phyloP scores from a whole-genome alignment of 2,888 invertebrate species.

The Drosophila rubida region DNA sequence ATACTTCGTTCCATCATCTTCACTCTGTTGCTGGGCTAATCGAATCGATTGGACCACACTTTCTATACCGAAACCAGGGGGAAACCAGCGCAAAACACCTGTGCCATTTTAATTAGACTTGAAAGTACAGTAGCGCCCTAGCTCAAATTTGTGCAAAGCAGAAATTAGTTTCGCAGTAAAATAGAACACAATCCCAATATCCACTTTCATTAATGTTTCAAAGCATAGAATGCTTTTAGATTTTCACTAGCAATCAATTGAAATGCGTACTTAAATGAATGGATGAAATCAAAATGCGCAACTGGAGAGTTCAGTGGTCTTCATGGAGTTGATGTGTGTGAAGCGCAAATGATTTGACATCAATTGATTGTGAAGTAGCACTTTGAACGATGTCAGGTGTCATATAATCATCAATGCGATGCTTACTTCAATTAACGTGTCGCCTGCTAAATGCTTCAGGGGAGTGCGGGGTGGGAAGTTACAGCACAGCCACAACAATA shows the following conservation, averaged over 20 bases:
- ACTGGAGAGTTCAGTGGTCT: no score
- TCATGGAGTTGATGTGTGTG: no score
- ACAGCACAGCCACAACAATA: constrained; percentile 27
- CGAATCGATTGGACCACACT: constrained; percentile 1
- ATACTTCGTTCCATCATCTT: not conserved
- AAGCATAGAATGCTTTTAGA: no score
- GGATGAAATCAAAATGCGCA: no score
- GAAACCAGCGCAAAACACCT: not conserved
- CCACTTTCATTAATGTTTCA: no score
- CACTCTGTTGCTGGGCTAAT: constrained; percentile 1
- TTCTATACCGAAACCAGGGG: not conserved
- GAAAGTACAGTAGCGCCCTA: not conserved
- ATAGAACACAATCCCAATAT: no score
- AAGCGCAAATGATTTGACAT: not conserved
- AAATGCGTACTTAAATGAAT: no score
- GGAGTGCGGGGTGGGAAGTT: constrained; percentile 22
- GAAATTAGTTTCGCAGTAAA: no score
- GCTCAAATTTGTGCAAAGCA: no score
- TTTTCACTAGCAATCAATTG: no score
- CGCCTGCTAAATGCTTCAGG: constrained; percentile 3
- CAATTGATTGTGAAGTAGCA: not conserved
- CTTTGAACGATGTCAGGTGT: constrained; percentile 7
- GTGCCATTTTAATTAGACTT: not conserved
- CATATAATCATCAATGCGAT: constrained; percentile 9
- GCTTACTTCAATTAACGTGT: constrained; percentile 24